Percentiles rank a stretch among this genome's conserved stretches.
phyloP scores from a whole-genome alignment of 2,888 invertebrate genomes.

The Scelioninae gen. 1 region DNA sequence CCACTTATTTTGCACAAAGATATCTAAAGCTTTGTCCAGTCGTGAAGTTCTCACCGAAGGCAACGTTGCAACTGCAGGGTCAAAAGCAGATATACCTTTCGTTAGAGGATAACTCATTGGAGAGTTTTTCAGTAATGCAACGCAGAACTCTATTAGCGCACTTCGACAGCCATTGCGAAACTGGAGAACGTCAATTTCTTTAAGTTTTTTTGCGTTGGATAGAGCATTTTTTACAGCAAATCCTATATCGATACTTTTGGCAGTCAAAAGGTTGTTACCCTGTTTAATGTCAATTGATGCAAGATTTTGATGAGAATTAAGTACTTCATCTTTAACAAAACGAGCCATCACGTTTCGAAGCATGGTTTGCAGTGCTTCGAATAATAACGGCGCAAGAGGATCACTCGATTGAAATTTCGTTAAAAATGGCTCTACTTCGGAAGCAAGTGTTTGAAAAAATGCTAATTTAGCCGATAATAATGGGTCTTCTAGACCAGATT shows the following conservation, averaged over 20 bases:
- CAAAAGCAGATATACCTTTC: conserved; percentile 32
- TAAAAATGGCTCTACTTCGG: conserved; percentile 67
- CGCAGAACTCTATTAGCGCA: conserved; percentile 35
- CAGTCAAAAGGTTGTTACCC: conserved; percentile 25
- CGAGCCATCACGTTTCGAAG: conserved; percentile 13
- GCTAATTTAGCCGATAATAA: conserved; percentile 59
- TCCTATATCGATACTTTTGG: conserved; percentile 34
- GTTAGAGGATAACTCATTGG: conserved; percentile 36
- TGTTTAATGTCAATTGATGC: no score
- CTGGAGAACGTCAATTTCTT: conserved; percentile 44
- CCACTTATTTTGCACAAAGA: conserved; percentile 32
- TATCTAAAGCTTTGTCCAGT: conserved; percentile 22
- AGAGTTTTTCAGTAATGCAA: conserved; percentile 33
- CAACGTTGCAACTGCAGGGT: conserved; percentile 39
- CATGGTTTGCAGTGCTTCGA: conserved; percentile 13
- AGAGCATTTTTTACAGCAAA: conserved; percentile 38
- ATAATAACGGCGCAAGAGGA: conserved; percentile 62
- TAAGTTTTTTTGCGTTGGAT: conserved; percentile 6
- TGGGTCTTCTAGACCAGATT: no score
- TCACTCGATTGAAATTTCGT: conserved; percentile 63
- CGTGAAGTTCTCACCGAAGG: neutral
- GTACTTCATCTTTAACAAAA: conserved; percentile 42
- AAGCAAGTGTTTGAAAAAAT: conserved; percentile 62
- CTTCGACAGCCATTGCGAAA: conserved; percentile 37
- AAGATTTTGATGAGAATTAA: no score